Conservation (phyloP, 2,797 vertebrate genomes). For the Xenops minutus region DNA sequence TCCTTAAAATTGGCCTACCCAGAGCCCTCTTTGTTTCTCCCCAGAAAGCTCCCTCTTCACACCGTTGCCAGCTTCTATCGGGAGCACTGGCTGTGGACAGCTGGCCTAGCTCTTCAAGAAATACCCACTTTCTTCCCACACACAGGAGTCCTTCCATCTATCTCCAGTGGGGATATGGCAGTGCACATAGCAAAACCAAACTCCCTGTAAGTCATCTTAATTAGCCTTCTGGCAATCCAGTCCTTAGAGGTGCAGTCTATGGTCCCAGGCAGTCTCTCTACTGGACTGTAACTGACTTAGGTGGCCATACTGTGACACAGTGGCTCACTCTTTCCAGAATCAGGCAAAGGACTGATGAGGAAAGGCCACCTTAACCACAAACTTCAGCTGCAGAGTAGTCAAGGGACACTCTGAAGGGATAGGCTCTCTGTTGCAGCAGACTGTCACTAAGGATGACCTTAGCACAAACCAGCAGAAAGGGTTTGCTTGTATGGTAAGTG, state of each 20-base stretch:
- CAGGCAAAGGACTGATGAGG: background rate
- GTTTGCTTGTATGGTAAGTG: background rate
- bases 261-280: background rate
- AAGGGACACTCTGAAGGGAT: background rate
- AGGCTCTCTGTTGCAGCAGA: background rate
- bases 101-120: background rate
- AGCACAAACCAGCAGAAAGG: background rate
- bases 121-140: background rate
- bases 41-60: background rate
- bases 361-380: background rate
- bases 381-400: background rate
- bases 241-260: background rate
- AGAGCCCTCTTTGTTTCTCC: background rate
- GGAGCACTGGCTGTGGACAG: background rate
- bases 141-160: background rate
- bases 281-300: background rate
- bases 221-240: background rate
- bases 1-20: background rate
- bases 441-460: background rate
- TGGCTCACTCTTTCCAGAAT: background rate
- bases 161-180: background rate
- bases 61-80: background rate
- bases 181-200: background rate
- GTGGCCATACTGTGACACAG: background rate
- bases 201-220: background rate